A percentile compares a stretch with the other conserved stretches of the same genome.
Evolutionary conservation across 2,888 invertebrate genomes (phyloP).

Genomic region (Tachina fera): DNA sequence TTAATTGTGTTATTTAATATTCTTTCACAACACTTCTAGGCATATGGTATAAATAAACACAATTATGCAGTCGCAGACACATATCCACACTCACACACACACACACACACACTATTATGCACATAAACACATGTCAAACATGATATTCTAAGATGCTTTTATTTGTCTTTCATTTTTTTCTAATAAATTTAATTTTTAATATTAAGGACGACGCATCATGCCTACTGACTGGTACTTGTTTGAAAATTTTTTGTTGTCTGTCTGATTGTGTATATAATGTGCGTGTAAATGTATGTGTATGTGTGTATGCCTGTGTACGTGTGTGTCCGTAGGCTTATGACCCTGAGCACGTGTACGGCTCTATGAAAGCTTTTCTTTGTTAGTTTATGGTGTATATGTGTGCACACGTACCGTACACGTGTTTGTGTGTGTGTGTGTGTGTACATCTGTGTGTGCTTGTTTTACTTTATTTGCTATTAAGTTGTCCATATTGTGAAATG

Average conservation of each 20-base stretch:
- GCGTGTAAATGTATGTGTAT: background rate
- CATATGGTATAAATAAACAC: background rate
- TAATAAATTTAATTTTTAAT: conserved; percentile 48
- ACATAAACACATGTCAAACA: conserved; percentile 42
- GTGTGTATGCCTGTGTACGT: background rate
- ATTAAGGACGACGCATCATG: conserved; percentile 21
- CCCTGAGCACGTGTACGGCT: conserved; percentile 2
- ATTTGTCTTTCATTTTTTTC: conserved; percentile 28
- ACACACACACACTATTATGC: background rate
- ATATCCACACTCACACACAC: background rate
- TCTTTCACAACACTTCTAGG: background rate
- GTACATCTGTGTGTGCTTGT: background rate
- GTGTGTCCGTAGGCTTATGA: background rate
- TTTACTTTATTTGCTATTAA: background rate
- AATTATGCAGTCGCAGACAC: background rate
- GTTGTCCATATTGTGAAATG: conserved; percentile 15
- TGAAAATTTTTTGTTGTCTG: background rate
- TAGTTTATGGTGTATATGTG: background rate
- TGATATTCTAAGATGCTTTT: conserved; percentile 42
- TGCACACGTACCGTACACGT: background rate
- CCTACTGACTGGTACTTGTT: background rate
- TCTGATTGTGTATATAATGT: background rate
- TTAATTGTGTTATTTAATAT: conserved; percentile 45
- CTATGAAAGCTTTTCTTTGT: conserved; percentile 25
- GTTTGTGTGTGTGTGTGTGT: background rate